Conservation (phyloP, 2,797 vertebrate species). For the Oophaga sylvatica region DNA sequence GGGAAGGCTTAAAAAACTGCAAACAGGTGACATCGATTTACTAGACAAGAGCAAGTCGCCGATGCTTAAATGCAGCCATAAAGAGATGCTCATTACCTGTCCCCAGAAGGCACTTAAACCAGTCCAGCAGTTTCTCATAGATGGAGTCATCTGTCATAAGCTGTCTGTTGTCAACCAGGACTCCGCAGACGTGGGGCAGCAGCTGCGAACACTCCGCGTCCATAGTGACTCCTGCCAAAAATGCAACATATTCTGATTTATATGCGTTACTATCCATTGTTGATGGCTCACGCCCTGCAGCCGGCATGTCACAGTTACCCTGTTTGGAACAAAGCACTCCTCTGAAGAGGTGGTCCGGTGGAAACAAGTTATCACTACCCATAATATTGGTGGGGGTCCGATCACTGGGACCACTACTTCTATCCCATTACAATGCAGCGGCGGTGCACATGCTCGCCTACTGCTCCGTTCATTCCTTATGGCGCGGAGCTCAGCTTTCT, state of each 20-base stretch:
- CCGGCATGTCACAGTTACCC: no score
- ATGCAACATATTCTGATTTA: neutral
- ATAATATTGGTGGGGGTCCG: no score
- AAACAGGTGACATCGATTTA: no score
- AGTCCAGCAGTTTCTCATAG: conserved; percentile 93
- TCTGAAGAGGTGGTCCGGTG: no score
- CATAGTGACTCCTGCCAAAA: conserved; percentile 70
- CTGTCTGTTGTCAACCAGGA: conserved; percentile 77
- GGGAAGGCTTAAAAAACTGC: no score
- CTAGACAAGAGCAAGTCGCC: no score
- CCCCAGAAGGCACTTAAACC: conserved; percentile 78
- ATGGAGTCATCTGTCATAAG: conserved; percentile 87
- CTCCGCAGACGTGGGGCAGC: conserved; percentile 82
- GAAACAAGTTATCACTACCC: no score
- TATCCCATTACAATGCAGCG: no score
- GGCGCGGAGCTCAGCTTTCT: no score
- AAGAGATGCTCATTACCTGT: conserved; percentile 72
- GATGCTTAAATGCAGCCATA: neutral
- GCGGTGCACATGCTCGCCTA: no score
- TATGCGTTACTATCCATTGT: neutral
- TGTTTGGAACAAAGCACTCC: neutral
- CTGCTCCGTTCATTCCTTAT: no score
- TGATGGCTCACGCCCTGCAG: neutral
- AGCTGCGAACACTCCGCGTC: conserved; percentile 80
- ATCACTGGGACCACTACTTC: no score